Conservation (phyloP, 2,797 vertebrate species). For the Naso thynnoides region DNA sequence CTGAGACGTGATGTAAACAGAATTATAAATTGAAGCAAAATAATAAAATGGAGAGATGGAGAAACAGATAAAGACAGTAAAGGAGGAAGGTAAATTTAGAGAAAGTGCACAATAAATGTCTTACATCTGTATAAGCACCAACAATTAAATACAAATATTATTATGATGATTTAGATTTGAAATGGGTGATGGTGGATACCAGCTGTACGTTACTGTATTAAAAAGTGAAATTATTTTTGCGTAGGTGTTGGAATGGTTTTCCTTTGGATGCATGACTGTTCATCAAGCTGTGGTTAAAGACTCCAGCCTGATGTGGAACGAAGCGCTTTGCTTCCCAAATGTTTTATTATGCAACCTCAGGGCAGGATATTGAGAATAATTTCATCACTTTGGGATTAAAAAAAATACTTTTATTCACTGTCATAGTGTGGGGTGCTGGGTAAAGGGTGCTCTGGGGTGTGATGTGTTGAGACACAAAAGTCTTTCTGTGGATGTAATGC, state of each 20-base stretch:
- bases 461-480: constrained; percentile 60
- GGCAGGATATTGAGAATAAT: constrained; percentile 65
- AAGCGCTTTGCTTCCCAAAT: constrained; percentile 42
- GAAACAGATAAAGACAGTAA: constrained; percentile 13
- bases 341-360: constrained; percentile 47
- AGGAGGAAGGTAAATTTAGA: constrained; percentile 34
- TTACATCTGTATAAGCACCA: background rate
- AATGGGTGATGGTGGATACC: constrained; percentile 11
- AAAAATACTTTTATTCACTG: constrained; percentile 58
- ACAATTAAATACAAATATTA: background rate
- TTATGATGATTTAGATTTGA: constrained; percentile 6
- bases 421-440: constrained; percentile 37
- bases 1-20: constrained; percentile 49
- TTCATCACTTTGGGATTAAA: constrained; percentile 66
- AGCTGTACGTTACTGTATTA: constrained; percentile 13
- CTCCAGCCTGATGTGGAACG: constrained; percentile 49
- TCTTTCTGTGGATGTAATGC: constrained; percentile 67
- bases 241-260: constrained; percentile 47
- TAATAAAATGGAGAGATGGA: background rate
- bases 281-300: constrained; percentile 48
- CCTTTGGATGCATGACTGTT: constrained; percentile 37
- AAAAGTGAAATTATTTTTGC: constrained; percentile 30
- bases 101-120: no score
- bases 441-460: constrained; percentile 19
- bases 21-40: constrained; percentile 37